Base-by-base conservation (phyloP, 2,888 invertebrate species). In the Leptogaster cylindrica region DNA sequence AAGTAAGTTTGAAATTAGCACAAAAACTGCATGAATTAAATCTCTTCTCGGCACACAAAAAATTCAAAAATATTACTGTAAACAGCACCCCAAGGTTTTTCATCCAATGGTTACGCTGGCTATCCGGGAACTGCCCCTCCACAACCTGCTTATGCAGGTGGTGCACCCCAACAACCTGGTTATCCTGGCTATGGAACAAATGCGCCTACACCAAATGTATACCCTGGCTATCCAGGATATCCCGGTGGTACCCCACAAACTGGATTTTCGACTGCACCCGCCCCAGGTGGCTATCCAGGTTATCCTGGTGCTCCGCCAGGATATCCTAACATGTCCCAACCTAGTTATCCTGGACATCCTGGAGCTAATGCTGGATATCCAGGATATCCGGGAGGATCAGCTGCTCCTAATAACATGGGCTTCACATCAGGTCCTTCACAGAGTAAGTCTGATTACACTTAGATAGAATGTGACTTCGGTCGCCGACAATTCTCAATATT, bases 1-100 rank as follows among this genome's bases (percentile, higher is more conserved):
- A 72, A 80, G 81, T 79, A 77, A 76, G 81, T 81, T n/a, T n/a
- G n/a, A n/a, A n/a, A n/a, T n/a, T n/a, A n/a, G n/a, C 36, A 41
- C 46, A n/a, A 44, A 2, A 46, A 27, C 20, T 28, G 31, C 31
- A n/a, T 7, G 18, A 33, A 20, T 10, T 4, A 16, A 3, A 14
- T 58, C 41, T 36, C 6, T 41, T 8, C 8, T 58, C 5, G 23
- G 7, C 3, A 10, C 6, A 66, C 2, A 52, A 27, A n/a, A 7
- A 1, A 33, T 58, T 8, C 20, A 58, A 12, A 58, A 36, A 23
- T 41, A 18, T 51, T 36, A 18, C 36, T 58, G 46, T 36, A 8
- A 31, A 55, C 20, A 41, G 41, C 58, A 39, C 3, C 2, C 5
- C 44, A 78, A 81, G 2, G 81, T 78, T 69, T 76, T 70, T 51